phyloP scores from a whole-genome alignment of 1,140 invertebrate genomes.

The Atta colombica region DNA sequence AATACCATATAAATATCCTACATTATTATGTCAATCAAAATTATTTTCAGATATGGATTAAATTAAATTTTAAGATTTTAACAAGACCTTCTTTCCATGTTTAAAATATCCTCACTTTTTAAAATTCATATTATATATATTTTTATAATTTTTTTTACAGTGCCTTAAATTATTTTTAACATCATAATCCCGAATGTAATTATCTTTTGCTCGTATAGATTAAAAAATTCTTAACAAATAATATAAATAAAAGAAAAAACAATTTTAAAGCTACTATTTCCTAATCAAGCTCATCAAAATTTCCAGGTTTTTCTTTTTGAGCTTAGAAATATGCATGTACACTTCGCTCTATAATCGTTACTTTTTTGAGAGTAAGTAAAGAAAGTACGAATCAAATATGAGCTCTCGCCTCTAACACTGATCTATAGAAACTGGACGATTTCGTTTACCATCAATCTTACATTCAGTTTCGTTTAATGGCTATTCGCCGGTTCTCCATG shows the following conservation, averaged over 20 bases:
- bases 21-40: too few relatives aligned
- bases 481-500: neutral
- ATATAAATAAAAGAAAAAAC: neutral
- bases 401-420: conserved; percentile 10
- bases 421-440: conserved; percentile 13
- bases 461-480: conserved; percentile 22
- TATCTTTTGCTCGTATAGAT: neutral
- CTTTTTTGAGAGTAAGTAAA: neutral
- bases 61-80: too few relatives aligned
- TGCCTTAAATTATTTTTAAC: neutral
- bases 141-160: neutral
- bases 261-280: neutral
- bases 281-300: neutral
- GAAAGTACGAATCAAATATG: conserved; percentile 19
- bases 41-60: too few relatives aligned
- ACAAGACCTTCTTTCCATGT: too few relatives aligned
- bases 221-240: neutral
- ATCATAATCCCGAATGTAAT: neutral
- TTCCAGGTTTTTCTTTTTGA: neutral
- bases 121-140: neutral
- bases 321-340: neutral
- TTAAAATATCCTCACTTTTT: too few relatives aligned
- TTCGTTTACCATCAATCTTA: neutral
- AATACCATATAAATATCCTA: too few relatives aligned
- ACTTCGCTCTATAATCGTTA: neutral